Percentiles rank a stretch among this genome's conserved stretches.
Evolutionary conservation across 2,113 vertebrate species (phyloP).

Genomic region (Halichoerus grypus): DNA sequence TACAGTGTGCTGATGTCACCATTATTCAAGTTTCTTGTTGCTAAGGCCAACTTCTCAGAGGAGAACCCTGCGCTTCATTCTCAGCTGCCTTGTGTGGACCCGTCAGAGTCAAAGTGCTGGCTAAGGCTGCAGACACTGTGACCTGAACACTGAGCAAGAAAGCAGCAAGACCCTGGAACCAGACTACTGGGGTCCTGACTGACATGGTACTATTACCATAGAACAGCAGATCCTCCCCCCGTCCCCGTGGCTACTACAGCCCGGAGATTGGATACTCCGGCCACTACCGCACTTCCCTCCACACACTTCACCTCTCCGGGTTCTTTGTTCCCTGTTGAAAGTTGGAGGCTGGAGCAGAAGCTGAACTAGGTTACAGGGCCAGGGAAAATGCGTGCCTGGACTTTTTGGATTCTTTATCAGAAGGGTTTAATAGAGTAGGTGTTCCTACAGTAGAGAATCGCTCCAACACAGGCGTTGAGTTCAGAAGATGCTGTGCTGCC

Average conservation of each 20-base stretch:
- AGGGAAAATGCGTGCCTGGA: background rate
- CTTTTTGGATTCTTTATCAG: background rate
- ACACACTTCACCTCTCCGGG: background rate
- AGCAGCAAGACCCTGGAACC: fast-evolving
- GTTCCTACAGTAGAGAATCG: background rate
- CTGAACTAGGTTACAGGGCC: background rate
- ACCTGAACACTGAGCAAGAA: background rate
- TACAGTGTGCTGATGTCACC: background rate
- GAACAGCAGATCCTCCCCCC: fast-evolving
- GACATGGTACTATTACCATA: fast-evolving
- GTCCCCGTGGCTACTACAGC: background rate
- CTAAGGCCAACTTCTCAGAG: background rate
- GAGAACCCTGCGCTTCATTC: background rate
- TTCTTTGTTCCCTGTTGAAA: background rate
- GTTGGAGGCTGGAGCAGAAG: background rate
- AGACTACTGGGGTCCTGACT: background rate
- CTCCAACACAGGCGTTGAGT: background rate
- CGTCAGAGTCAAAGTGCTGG: background rate
- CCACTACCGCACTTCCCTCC: background rate
- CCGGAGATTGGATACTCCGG: background rate
- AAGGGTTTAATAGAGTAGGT: background rate
- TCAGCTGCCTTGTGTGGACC: background rate
- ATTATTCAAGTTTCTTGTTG: background rate
- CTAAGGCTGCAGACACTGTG: background rate
- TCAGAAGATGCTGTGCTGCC: background rate